Evolutionary conservation across 2,888 invertebrate genomes (phyloP).

Genomic region (Hirudinaria manillensis): DNA sequence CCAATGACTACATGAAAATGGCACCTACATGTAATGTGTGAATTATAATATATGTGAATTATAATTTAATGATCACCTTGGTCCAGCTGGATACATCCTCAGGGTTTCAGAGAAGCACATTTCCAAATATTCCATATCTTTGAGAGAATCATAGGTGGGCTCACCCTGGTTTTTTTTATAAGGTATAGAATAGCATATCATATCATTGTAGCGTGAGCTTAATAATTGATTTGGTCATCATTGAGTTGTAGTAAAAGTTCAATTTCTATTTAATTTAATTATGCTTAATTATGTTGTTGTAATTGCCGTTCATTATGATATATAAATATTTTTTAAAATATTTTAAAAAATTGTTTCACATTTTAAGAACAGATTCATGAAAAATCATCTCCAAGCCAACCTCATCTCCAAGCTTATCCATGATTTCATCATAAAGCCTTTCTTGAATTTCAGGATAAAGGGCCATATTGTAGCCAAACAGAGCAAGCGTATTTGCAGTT

Average conservation of each 20-base stretch:
- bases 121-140: conserved; percentile 33
- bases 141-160: conserved; percentile 30
- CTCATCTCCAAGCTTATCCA: conserved; percentile 11
- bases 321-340: not conserved
- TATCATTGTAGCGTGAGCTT: too few relatives aligned
- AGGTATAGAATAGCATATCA: too few relatives aligned
- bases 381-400: not conserved
- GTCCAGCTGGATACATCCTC: conserved; percentile 32
- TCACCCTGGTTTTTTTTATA: not conserved
- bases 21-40: too few relatives aligned
- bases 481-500: conserved; percentile 33
- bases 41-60: too few relatives aligned
- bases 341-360: not conserved
- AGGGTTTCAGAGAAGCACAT: conserved; percentile 35
- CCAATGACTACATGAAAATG: too few relatives aligned
- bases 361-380: not conserved
- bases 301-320: not conserved
- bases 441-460: conserved; percentile 33
- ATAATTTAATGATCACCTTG: not conserved
- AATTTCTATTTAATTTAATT: not conserved
- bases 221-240: not conserved
- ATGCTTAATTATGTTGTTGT: too few relatives aligned
- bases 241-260: not conserved
- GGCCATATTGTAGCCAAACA: conserved; percentile 34
- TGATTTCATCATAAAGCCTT: conserved; percentile 32